Conservation (phyloP, 1,140 invertebrate genomes). For the Centruroides vittatus region DNA sequence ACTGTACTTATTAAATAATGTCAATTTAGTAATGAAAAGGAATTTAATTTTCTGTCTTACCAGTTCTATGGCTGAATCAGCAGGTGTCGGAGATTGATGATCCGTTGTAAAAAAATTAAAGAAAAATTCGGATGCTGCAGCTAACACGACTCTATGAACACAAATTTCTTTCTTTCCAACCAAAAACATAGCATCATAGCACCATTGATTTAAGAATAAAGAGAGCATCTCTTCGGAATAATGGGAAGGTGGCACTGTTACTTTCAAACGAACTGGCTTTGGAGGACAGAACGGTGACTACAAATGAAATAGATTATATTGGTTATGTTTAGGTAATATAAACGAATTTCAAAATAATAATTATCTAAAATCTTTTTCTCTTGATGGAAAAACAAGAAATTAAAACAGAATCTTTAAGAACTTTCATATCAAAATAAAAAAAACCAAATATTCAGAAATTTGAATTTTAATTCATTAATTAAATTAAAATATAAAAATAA, state of each 20-base stretch:
- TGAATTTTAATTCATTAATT: no score
- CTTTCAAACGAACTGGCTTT: slow-evolving; percentile 59
- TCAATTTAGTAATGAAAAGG: no score
- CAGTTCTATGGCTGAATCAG: slow-evolving; percentile 39
- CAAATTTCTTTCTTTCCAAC: slow-evolving; percentile 53
- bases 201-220: slow-evolving; percentile 53
- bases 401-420: no score
- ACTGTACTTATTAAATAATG: no score
- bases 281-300: slow-evolving; percentile 83
- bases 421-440: no score
- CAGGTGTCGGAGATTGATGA: slow-evolving; percentile 24
- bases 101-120: slow-evolving; percentile 60
- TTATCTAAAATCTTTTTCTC: no score
- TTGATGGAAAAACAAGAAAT: no score
- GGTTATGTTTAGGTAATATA: no score
- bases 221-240: slow-evolving; percentile 61
- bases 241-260: slow-evolving; percentile 49
- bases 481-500: no score
- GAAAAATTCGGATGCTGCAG: slow-evolving; percentile 63
- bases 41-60: no score
- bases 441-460: no score
- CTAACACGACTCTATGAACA: slow-evolving; percentile 60
- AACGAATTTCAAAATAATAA: no score
- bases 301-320: slow-evolving; percentile 45
- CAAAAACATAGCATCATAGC: slow-evolving; percentile 70